Evolutionary conservation across 2,797 vertebrate species (phyloP).

Genomic region (Oceanodroma leucorhoa): DNA sequence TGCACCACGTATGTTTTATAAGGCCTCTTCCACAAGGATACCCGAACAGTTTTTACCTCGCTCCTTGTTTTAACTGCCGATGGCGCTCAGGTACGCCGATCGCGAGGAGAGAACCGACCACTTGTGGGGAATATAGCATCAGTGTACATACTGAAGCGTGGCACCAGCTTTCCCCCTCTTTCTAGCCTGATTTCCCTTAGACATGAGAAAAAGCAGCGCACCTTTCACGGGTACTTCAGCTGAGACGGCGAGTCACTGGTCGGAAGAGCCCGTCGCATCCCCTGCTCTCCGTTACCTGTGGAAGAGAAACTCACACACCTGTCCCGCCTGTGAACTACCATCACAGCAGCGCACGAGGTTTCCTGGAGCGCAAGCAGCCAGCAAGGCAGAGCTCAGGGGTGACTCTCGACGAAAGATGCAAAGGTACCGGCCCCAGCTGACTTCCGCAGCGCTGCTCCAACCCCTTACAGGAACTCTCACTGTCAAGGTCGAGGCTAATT

Average conservation of each 20-base stretch:
- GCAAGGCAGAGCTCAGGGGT: neutral
- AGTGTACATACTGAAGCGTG: accelerated
- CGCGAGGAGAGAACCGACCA: too few species aligned
- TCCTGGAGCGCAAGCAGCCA: neutral
- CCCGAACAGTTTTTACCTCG: neutral
- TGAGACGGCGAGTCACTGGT: too few species aligned
- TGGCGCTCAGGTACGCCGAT: accelerated
- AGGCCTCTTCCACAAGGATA: neutral
- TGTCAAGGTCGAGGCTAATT: accelerated
- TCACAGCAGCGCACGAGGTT: too few species aligned
- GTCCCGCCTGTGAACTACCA: accelerated
- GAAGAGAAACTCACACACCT: neutral
- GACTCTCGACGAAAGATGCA: accelerated
- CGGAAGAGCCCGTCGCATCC: neutral
- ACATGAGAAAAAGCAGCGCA: accelerated
- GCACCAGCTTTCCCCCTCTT: neutral
- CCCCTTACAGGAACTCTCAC: neutral
- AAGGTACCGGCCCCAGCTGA: neutral
- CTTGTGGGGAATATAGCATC: accelerated
- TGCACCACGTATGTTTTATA: accelerated
- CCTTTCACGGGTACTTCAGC: neutral
- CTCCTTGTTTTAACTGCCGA: neutral
- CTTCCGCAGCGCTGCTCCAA: neutral
- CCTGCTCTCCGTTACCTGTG: accelerated
- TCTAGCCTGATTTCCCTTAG: neutral